These are phyloP conservation scores for Drosophila insularis DNA, from an alignment of 1,140 invertebrate genomes.

Conservation along the genomic window DNA sequence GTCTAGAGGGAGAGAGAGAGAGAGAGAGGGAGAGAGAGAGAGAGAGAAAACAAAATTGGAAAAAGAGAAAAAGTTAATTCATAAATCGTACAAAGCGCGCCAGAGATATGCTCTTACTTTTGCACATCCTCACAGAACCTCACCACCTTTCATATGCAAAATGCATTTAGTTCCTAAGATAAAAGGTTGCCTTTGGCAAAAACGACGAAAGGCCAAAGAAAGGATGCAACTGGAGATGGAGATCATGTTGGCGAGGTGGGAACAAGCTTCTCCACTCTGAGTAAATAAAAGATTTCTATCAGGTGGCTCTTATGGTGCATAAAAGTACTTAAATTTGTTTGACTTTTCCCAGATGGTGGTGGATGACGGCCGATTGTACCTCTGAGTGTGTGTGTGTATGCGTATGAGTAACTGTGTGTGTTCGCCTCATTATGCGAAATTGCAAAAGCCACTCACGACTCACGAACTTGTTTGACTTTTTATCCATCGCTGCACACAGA, in stretches of 20 bases:
- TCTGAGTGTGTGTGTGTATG: neutral
- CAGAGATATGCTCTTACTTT: slow-evolving; percentile 49
- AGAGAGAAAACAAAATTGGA: neutral
- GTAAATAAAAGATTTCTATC: slow-evolving; percentile 80
- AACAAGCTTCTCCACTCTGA: slow-evolving; percentile 18
- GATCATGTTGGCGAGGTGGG: neutral
- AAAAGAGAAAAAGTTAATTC: slow-evolving; percentile 72
- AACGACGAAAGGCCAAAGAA: slow-evolving; percentile 23
- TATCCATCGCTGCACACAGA: slow-evolving; percentile 42
- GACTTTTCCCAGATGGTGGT: slow-evolving; percentile 64
- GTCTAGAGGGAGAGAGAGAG: neutral
- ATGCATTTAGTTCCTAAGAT: slow-evolving; percentile 70
- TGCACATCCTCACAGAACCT: slow-evolving; percentile 1
- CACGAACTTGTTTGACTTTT: slow-evolving; percentile 55
- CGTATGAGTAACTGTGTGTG: slow-evolving; percentile 2
- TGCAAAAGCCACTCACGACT: slow-evolving; percentile 41
- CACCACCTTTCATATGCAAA: slow-evolving; percentile 49
- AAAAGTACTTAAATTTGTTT: slow-evolving; percentile 80
- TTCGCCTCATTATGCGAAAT: slow-evolving; percentile 49
- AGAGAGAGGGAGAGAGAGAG: slow-evolving; percentile 5
- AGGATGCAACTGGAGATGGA: neutral
- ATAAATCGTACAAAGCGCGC: slow-evolving; percentile 77
- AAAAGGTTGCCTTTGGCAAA: slow-evolving; percentile 51
- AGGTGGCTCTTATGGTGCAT: slow-evolving; percentile 78
- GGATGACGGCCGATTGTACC: neutral